Percentiles rank a stretch among this genome's conserved stretches.
phyloP scores from a whole-genome alignment of 2,113 vertebrate species.

The Atrichornis clamosus region DNA sequence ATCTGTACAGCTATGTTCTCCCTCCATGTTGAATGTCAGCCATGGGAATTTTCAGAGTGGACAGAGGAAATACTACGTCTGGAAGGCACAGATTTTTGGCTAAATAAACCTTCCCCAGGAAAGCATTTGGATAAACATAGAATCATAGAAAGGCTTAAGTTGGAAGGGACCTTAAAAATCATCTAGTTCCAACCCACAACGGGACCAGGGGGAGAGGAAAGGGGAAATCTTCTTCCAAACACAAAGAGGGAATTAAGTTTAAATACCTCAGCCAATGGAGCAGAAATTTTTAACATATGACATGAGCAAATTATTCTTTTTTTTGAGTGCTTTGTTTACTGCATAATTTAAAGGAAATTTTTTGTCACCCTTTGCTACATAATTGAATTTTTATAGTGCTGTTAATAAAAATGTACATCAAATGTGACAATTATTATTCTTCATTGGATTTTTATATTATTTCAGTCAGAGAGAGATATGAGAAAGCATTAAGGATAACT shows the following conservation, averaged over 20 bases:
- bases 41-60: not conserved
- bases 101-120: not conserved
- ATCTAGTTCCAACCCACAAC: not conserved
- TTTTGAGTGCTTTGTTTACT: slow-evolving; percentile 30
- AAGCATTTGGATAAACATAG: not conserved
- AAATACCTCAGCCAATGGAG: not conserved
- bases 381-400: slow-evolving; percentile 61
- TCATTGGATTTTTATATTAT: slow-evolving; percentile 41
- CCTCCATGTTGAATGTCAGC: not conserved
- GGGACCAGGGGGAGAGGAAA: not conserved
- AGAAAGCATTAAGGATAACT: slow-evolving; percentile 7
- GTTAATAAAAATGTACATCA: slow-evolving; percentile 57
- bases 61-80: not conserved
- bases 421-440: slow-evolving; percentile 49
- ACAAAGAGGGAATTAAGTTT: not conserved
- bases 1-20: not conserved
- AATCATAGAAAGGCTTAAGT: not conserved
- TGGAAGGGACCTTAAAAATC: not conserved
- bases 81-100: slow-evolving; percentile 7
- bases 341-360: slow-evolving; percentile 53
- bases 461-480: slow-evolving; percentile 24
- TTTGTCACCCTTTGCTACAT: slow-evolving; percentile 22
- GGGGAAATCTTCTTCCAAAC: not conserved
- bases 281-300: not conserved
- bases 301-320: not conserved